Evolutionary conservation across 2,797 vertebrate genomes (phyloP).

Genomic region (Melanotaenia boesemani): DNA sequence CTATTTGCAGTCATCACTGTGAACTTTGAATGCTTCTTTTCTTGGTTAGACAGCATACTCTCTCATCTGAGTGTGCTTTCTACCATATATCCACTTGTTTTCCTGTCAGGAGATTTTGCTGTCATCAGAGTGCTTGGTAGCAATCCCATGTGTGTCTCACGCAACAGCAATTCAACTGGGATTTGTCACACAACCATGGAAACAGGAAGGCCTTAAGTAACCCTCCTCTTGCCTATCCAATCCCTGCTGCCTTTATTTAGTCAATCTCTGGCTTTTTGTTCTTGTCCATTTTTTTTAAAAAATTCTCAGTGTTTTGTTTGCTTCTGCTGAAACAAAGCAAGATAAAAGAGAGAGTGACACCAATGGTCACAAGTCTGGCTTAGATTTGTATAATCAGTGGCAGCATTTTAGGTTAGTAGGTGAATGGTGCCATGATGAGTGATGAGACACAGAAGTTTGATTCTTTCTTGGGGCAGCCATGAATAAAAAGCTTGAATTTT

Average conservation of each 20-base stretch:
- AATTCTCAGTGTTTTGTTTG: conserved; percentile 8
- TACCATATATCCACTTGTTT: conserved; percentile 51
- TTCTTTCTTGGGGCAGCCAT: conserved; percentile 1
- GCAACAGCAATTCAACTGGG: conserved; percentile 60
- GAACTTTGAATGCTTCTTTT: conserved; percentile 43
- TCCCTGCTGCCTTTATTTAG: conserved; percentile 63
- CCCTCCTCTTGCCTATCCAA: conserved; percentile 48
- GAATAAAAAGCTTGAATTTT: conserved; percentile 17
- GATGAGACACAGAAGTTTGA: conserved; percentile 12
- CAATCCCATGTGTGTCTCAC: conserved; percentile 49
- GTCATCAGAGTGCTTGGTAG: conserved; percentile 48
- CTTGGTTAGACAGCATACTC: conserved; percentile 28
- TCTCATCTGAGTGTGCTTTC: conserved; percentile 53
- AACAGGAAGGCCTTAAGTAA: conserved; percentile 65
- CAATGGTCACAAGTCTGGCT: conserved; percentile 14
- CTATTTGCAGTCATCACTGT: conserved; percentile 32
- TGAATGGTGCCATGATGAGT: not conserved
- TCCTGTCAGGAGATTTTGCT: conserved; percentile 60
- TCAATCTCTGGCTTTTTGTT: conserved; percentile 33
- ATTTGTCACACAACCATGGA: conserved; percentile 68
- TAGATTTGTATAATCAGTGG: not conserved
- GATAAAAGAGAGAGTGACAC: conserved; percentile 6
- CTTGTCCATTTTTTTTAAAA: not conserved
- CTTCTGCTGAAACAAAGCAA: conserved; percentile 19
- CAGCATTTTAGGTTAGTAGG: conserved; percentile 22